Evolutionary conservation across 2,797 vertebrate species (phyloP).

Genomic region (Anabas testudineus): DNA sequence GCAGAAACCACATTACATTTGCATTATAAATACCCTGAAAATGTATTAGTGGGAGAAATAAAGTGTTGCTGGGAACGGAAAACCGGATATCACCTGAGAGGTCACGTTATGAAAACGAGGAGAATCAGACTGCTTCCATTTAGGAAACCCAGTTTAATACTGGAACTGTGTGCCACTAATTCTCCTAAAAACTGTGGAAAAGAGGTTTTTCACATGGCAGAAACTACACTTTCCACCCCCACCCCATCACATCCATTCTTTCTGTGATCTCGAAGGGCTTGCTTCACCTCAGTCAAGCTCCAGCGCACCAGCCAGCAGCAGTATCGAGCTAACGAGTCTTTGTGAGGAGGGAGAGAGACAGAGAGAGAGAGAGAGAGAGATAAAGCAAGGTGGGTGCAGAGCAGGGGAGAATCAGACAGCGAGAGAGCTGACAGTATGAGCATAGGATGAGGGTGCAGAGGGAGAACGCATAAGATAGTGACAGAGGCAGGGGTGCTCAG

Average conservation of each 20-base stretch:
- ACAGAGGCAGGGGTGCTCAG: constrained; percentile 60
- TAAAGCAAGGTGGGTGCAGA: constrained; percentile 34
- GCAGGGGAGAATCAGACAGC: constrained; percentile 51
- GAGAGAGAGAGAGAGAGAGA: constrained; percentile 19
- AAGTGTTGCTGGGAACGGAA: not conserved
- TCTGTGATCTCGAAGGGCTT: constrained; percentile 83
- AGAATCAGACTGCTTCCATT: not conserved
- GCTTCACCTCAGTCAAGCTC: constrained; percentile 89
- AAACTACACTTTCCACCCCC: constrained; percentile 58
- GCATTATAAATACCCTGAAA: constrained; percentile 9
- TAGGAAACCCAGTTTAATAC: not conserved
- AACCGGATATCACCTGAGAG: not conserved
- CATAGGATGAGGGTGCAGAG: constrained; percentile 60
- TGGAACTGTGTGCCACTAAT: constrained; percentile 5
- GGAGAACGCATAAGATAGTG: constrained; percentile 47
- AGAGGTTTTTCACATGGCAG: constrained; percentile 29
- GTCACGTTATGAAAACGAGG: not conserved
- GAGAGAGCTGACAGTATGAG: constrained; percentile 64
- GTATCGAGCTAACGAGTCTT: constrained; percentile 91
- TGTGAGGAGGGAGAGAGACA: constrained; percentile 79
- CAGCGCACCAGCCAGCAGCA: constrained; percentile 90
- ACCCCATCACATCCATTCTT: constrained; percentile 34
- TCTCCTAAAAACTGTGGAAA: constrained; percentile 8
- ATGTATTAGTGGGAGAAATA: not conserved
- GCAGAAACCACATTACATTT: not conserved